A percentile compares a stretch with the other conserved stretches of the same genome.
These are phyloP conservation scores for Prionchulus punctatus DNA, from an alignment of 2,888 invertebrate genomes.

Conservation along the genomic window DNA sequence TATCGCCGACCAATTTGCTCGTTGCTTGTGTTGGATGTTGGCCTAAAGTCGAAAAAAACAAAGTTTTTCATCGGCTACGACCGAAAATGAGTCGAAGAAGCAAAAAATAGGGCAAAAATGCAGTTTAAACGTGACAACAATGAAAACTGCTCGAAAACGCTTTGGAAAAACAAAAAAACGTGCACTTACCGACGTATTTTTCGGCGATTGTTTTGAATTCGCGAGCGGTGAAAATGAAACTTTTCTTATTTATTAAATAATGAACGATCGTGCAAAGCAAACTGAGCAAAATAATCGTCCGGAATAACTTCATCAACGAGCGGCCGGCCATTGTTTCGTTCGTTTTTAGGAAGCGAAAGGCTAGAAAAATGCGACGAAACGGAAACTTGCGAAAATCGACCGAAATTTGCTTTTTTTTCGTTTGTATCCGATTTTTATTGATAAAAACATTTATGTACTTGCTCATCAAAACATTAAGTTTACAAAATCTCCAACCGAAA, in stretches of 20 bases:
- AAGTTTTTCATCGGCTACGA: no score
- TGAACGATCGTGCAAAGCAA: neutral
- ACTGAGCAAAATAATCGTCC: neutral
- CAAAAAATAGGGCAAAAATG: neutral
- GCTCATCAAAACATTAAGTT: no score
- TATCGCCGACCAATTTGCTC: slow-evolving; percentile 2
- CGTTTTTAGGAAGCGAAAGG: no score
- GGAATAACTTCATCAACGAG: neutral
- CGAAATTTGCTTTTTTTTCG: no score
- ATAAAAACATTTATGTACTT: no score
- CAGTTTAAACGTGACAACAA: neutral
- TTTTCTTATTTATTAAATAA: slow-evolving; percentile 3
- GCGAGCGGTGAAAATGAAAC: neutral
- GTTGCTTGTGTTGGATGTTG: slow-evolving; percentile 7
- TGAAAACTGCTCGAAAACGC: no score
- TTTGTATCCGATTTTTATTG: no score
- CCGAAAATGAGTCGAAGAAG: neutral
- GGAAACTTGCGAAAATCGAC: no score
- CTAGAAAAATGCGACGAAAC: no score
- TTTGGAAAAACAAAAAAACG: neutral
- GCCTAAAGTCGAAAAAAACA: no score
- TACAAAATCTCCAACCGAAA: no score
- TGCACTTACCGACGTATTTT: slow-evolving; percentile 4
- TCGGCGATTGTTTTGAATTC: slow-evolving; percentile 4
- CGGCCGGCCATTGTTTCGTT: no score